Evolutionary conservation across 37 sponge, comb jelly and placozoan species (phyloP), one percentile per base, ranked within the genome.

Genomic region (Ianthella basta): DNA sequence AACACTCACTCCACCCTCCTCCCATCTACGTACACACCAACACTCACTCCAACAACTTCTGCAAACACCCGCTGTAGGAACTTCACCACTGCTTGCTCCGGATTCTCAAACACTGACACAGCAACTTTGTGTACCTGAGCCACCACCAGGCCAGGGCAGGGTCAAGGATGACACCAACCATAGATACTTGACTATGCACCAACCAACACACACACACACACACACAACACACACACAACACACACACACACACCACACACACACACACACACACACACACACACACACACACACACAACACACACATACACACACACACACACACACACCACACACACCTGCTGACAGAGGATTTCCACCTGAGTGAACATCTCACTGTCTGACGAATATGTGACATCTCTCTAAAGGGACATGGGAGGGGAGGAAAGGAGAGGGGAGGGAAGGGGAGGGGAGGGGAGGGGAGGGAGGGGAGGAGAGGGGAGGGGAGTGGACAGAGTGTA

Each of bases 31-130:
- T 44, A 44, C 50, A 41, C 74, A 72, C 1, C 27, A 1, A 20
- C 34, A 79, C 84, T 70, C 44, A 95, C 96, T 78, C 83, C 66
- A 24, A 95, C 40, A 0, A 89, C 81, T 56, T 82, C 88, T 13
- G 89, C 91, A 66, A 86, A 61, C 12, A 92, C 84, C 13, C 67
- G 44, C 55, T 90, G 87, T 6, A 96, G 53, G 44, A 90, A 92
- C 25, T 82, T 85, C 16, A 88, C 69, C 79, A 90, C 82, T 37
- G 86, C 86, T 18, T 82, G 85, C 23, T 96, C 93, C 25, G 93
- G 87, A 39, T 80, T 86, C 30, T 91, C 91, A 83, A 96, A 96
- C n/a, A 92, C 86, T 25, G 83, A 89, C 32, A 86, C 79, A 16
- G 86, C 88, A 74, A 88, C 86, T 20, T 92, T 82, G 60, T 88